Evolutionary conservation across 2,113 vertebrate genomes (phyloP).

Genomic region (Heliornis fulica): DNA sequence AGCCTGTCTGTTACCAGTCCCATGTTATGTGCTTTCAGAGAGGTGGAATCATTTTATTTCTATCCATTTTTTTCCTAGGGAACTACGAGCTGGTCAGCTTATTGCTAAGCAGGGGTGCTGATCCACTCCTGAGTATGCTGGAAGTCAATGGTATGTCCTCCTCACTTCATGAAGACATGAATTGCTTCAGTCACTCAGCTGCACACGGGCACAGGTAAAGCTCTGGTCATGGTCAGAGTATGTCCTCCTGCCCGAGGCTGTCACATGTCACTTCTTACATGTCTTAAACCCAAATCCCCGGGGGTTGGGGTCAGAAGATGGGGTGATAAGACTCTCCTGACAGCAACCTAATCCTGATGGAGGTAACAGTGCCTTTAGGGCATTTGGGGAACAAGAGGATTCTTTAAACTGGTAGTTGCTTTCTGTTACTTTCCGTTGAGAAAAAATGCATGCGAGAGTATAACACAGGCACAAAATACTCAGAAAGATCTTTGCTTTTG

Average conservation of each 20-base stretch:
- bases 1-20: background rate
- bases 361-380: background rate
- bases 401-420: background rate
- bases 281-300: background rate
- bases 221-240: fast-evolving
- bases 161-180: conserved; percentile 93
- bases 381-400: background rate
- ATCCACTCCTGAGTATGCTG: conserved; percentile 86
- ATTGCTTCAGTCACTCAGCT: conserved; percentile 95
- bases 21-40: fast-evolving
- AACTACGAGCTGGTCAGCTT: conserved; percentile 97
- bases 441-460: background rate
- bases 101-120: conserved; percentile 86
- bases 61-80: conserved; percentile 68
- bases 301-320: background rate
- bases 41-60: background rate
- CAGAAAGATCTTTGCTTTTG: background rate
- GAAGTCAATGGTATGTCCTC: conserved; percentile 86
- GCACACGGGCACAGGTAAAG: conserved; percentile 93
- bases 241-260: background rate
- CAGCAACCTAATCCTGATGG: background rate
- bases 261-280: fast-evolving
- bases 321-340: background rate
- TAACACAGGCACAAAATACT: background rate
- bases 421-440: background rate